phyloP scores from a whole-genome alignment of 2,113 vertebrate genomes.

The Bubo scandiacus region DNA sequence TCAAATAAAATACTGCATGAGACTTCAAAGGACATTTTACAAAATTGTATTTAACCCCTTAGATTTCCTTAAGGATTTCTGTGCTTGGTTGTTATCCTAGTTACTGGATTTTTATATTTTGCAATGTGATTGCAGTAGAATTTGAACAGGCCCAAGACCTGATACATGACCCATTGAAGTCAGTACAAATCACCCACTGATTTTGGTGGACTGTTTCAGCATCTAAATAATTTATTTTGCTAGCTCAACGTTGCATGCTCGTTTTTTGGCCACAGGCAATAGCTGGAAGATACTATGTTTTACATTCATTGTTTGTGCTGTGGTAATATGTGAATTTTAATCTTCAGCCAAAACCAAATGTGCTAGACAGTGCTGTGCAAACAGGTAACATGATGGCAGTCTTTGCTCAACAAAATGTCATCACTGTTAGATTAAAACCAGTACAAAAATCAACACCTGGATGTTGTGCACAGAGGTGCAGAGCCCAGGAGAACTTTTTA shows the following conservation, averaged over 20 bases:
- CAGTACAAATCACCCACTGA: background rate
- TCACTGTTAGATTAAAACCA: background rate
- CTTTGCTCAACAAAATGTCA: background rate
- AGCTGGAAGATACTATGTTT: background rate
- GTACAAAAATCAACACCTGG: background rate
- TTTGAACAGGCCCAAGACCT: background rate
- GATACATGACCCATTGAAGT: background rate
- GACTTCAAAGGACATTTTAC: background rate
- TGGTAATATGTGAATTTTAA: background rate
- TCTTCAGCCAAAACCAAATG: background rate
- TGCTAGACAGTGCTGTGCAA: background rate
- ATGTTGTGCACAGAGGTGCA: background rate
- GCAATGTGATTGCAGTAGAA: background rate
- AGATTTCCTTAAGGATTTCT: background rate
- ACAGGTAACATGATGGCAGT: background rate
- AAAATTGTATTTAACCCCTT: background rate
- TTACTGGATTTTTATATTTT: background rate
- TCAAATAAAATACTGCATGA: background rate
- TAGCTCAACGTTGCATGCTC: background rate
- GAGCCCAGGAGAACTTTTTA: background rate
- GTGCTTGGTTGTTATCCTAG: background rate
- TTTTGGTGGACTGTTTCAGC: background rate
- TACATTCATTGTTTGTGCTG: background rate
- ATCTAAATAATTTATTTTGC: background rate
- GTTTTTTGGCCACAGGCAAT: background rate